Conservation (phyloP, 2,888 invertebrate genomes). For the Yponomeuta sedellus region DNA sequence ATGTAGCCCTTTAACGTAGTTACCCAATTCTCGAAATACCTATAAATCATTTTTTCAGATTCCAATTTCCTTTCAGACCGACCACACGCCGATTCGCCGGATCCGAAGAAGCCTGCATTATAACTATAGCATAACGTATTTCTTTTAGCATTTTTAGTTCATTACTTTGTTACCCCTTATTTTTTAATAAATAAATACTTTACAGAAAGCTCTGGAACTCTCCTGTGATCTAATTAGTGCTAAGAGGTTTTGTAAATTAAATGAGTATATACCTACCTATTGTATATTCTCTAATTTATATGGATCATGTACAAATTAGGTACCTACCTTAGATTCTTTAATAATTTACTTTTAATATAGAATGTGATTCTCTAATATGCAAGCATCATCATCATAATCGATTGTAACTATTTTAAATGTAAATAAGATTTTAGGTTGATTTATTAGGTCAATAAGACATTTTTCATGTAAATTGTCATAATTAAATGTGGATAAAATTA, state of each 20-base stretch:
- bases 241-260: slow-evolving; percentile 36
- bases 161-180: slow-evolving; percentile 59
- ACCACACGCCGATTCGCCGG: slow-evolving; percentile 69
- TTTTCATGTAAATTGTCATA: slow-evolving; percentile 8
- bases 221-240: slow-evolving; percentile 67
- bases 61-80: slow-evolving; percentile 39
- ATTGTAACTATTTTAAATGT: slow-evolving; percentile 13
- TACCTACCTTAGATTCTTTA: background rate
- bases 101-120: slow-evolving; percentile 72
- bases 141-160: slow-evolving; percentile 37
- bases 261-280: slow-evolving; percentile 8
- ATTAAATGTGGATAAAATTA: background rate
- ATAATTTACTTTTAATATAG: slow-evolving; percentile 6
- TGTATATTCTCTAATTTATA: slow-evolving; percentile 15
- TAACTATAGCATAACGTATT: slow-evolving; percentile 48
- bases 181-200: slow-evolving; percentile 26
- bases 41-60: background rate
- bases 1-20: background rate
- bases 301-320: slow-evolving; percentile 14
- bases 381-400: background rate
- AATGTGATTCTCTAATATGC: slow-evolving; percentile 14
- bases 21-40: background rate
- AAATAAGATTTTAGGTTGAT: slow-evolving; percentile 14
- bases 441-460: slow-evolving; percentile 4
- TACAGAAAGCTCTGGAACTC: slow-evolving; percentile 68